Base-by-base conservation (phyloP, 2,113 vertebrate genomes). In the Salvelinus fontinalis region DNA sequence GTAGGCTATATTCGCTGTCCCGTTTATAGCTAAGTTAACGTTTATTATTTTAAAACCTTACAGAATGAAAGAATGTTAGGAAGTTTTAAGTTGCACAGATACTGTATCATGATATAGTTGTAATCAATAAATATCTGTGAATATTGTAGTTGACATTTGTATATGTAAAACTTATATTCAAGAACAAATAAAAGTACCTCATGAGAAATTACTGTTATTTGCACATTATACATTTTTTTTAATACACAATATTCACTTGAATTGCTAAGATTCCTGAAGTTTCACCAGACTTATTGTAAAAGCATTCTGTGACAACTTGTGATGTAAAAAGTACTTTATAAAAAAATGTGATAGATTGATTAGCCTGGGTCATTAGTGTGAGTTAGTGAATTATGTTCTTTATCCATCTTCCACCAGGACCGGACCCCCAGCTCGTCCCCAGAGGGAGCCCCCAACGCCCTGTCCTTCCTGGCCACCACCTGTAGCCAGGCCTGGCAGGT, bases 381-480 rank as follows among this genome's bases (percentile, higher is more conserved):
- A 22, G 22, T 9, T 18, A 48, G 24, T 22, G 18, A 70, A 70
- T 27, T n/a, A 72, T 44, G 22, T 62, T 13, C 3, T 66, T 34
- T 13, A 3, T 49, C 66, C 75, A 5, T 81, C 12, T 12, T 20
- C 76, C 67, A 7, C 27, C 77, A 95, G 95, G 94, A 95, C 80
- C 90, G 92, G 73, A 95, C 92, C 3, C 94, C 94, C 77, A 94
- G 89, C 85, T 94, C 93, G 3, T 94, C 95, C 66, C 93, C 95
- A 72, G 94, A 95, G 54, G 87, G 91, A 67, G 76, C 90, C 2
- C 89, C 90, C 1, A 89, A 91, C 85, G 81, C 93, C 34, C 87
- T 94, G 66, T 93, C 94, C 29, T 94, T 95, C 80, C 86, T 94
- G 86, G 90, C 94, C 82, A 92, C 93, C 70, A 90, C 93, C 81